These are phyloP conservation scores for Scomber colias DNA, from an alignment of 2,113 vertebrate species.

Conservation along the genomic window DNA sequence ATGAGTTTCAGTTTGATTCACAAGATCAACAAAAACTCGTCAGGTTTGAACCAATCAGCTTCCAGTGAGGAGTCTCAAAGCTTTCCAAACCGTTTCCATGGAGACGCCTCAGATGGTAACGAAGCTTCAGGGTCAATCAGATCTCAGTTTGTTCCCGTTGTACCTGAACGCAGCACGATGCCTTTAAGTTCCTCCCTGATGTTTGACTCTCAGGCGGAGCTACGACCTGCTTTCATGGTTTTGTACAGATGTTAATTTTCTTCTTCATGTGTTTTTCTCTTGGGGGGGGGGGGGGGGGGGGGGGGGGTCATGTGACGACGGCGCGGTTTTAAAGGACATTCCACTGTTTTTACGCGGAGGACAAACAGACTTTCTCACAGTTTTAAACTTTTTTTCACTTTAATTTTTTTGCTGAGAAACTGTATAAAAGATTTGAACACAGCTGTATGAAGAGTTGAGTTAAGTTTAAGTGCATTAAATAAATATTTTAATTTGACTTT, in stretches of 20 bases:
- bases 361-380: conserved; percentile 40
- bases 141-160: background rate
- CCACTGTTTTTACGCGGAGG: conserved; percentile 66
- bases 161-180: conserved; percentile 30
- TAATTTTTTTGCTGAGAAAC: conserved; percentile 46
- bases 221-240: background rate
- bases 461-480: conserved; percentile 76
- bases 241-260: conserved; percentile 56
- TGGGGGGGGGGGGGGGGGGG: background rate
- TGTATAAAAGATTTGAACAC: conserved; percentile 69
- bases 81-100: too few relatives aligned
- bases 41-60: too few relatives aligned
- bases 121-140: too few relatives aligned
- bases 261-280: conserved; percentile 8
- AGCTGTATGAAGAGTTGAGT: conserved; percentile 72
- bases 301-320: background rate
- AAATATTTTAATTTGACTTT: conserved; percentile 74
- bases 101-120: too few relatives aligned
- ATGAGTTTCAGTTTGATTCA: too few relatives aligned
- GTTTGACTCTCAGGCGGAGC: background rate
- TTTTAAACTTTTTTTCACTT: conserved; percentile 48
- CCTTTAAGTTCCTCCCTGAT: background rate
- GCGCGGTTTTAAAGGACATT: conserved; percentile 70
- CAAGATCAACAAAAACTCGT: too few relatives aligned
- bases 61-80: too few relatives aligned